phyloP scores from a whole-genome alignment of 2,113 vertebrate species.

The Labeo rohita region DNA sequence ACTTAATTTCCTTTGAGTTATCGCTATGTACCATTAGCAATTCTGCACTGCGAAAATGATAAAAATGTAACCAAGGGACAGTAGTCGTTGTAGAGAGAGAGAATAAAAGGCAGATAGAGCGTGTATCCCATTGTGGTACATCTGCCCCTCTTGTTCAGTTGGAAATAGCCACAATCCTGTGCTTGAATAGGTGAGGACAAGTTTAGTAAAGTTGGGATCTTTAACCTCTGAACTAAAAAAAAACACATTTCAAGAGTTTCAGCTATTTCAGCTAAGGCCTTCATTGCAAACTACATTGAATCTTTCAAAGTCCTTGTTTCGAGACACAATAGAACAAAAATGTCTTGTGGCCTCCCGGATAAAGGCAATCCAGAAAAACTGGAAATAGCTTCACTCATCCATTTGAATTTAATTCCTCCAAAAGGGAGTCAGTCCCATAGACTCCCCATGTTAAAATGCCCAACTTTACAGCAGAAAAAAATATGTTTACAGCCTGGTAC shows the following conservation, averaged over 20 bases:
- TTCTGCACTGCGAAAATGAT: background rate
- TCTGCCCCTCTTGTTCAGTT: background rate
- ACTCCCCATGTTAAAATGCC: too few relatives aligned
- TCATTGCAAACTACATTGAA: slow-evolving; percentile 11
- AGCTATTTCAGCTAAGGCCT: background rate
- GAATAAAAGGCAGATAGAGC: background rate
- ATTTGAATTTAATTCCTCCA: background rate
- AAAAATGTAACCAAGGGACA: background rate
- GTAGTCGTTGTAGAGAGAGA: background rate
- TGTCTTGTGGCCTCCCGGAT: background rate
- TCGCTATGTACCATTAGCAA: slow-evolving; percentile 9
- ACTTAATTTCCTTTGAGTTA: slow-evolving; percentile 20
- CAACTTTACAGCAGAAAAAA: too few relatives aligned
- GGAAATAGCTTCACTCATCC: background rate
- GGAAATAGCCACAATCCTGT: background rate
- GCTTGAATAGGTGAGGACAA: background rate
- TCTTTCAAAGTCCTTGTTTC: slow-evolving; percentile 18
- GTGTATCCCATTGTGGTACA: background rate
- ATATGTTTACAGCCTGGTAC: too few relatives aligned
- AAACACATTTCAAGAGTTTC: background rate
- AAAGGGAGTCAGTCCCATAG: too few relatives aligned
- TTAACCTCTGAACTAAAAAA: background rate
- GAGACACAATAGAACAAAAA: slow-evolving; percentile 19
- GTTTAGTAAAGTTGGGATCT: background rate
- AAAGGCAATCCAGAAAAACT: background rate